phyloP scores from a whole-genome alignment of 2,888 invertebrate genomes.

The Scaptodrosophila latifasciaeformis region DNA sequence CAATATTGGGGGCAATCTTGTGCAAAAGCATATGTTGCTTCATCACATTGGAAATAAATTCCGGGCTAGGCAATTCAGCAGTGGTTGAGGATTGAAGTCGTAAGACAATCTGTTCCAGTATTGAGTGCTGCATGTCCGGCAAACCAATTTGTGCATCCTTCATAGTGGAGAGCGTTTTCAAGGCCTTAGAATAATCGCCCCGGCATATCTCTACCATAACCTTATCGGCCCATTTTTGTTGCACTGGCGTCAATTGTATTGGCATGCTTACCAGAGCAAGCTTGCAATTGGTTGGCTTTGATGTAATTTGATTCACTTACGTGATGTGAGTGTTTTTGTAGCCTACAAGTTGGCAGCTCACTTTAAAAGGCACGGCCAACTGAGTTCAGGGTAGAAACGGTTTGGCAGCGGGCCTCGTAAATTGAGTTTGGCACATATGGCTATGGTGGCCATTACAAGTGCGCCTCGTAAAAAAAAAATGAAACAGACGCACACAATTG shows the following conservation, averaged over 20 bases:
- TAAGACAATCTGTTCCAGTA: constrained; percentile 6
- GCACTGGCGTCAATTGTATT: constrained; percentile 7
- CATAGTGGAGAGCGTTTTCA: constrained; percentile 1
- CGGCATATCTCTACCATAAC: constrained; percentile 23
- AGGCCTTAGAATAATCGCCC: constrained; percentile 29
- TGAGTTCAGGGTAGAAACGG: no score
- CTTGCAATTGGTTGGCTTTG: no score
- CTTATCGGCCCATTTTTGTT: constrained; percentile 27
- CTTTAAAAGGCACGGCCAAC: no score
- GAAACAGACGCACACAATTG: constrained; percentile 53
- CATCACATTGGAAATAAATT: no score
- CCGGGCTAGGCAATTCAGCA: no score
- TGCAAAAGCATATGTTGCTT: no score
- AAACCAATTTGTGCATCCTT: background rate
- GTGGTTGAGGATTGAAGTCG: constrained; percentile 10
- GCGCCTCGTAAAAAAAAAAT: background rate
- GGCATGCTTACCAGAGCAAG: no score
- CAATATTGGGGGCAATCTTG: constrained; percentile 6
- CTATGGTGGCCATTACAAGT: constrained; percentile 58
- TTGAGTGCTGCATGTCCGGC: constrained; percentile 19
- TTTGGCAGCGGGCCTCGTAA: constrained; percentile 57
- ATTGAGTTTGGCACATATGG: constrained; percentile 69
- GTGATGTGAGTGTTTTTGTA: no score
- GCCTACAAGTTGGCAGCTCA: no score
- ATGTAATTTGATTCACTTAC: no score